Evolutionary conservation across 2,113 vertebrate species (phyloP).

Genomic region (Cephalopholis sonnerati): DNA sequence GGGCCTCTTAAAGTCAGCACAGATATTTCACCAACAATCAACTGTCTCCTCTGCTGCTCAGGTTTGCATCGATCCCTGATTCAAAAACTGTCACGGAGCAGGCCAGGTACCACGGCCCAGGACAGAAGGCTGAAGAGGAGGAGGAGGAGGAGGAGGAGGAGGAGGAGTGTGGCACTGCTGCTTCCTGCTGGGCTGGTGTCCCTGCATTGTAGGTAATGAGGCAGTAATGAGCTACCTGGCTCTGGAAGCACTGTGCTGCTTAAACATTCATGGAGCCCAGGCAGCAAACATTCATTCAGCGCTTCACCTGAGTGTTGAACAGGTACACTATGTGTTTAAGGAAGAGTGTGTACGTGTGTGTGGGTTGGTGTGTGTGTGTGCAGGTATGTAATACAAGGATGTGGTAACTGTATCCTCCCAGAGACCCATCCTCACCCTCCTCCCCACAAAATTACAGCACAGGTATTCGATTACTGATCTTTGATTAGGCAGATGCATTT

Average conservation of each 20-base stretch:
- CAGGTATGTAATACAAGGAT: constrained; percentile 81
- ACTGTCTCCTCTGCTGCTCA: constrained; percentile 1
- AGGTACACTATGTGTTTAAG: constrained; percentile 63
- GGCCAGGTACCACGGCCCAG: constrained; percentile 15
- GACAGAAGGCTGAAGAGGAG: constrained; percentile 11
- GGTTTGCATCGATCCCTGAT: constrained; percentile 16
- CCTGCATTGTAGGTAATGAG: constrained; percentile 61
- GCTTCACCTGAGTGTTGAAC: constrained; percentile 69
- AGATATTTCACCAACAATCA: constrained; percentile 18
- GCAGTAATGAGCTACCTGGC: constrained; percentile 68
- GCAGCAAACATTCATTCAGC: constrained; percentile 73
- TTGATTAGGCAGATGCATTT: constrained; percentile 85
- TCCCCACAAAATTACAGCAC: constrained; percentile 77
- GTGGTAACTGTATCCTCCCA: constrained; percentile 72
- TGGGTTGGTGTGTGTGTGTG: constrained; percentile 31
- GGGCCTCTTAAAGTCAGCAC: constrained; percentile 26
- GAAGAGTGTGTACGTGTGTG: constrained; percentile 19
- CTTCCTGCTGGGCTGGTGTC: constrained; percentile 52
- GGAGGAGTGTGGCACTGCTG: constrained; percentile 37
- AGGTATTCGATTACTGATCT: constrained; percentile 86
- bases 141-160: constrained; percentile 44
- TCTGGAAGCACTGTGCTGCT: constrained; percentile 65
- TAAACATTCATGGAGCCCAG: constrained; percentile 82
- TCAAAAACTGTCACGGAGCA: constrained; percentile 16
- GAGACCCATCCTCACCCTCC: constrained; percentile 70